Evolutionary conservation across 2,888 invertebrate genomes (phyloP), one percentile per base, ranked within the genome.

Genomic region (Subacronicta megacephala): DNA sequence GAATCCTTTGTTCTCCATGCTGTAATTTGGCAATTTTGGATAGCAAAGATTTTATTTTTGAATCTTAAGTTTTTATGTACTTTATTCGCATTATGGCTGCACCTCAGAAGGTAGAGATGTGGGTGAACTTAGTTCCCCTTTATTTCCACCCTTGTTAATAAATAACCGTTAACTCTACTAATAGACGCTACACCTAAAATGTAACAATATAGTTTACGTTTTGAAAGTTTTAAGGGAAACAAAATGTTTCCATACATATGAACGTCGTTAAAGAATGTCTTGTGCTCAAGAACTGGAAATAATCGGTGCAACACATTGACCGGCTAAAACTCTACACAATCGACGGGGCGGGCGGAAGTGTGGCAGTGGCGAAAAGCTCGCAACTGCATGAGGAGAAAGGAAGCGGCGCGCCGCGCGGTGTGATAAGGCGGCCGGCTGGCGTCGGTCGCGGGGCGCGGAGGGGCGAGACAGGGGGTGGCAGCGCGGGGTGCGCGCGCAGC

Each of bases 341-440:
- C 83, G 87, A 84, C 87, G 87, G 89, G 89, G 87, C 82, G 90
- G 90, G 90, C 93, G 93, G 92, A 93, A 93, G 91, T 91, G 86
- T 90, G 89, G 90, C 89, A 91, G 90, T 89, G 89, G 92, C 92
- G 93, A 92, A 93, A 93, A 92, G 91, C 93, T 93, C 90, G 90
- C 90, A 90, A 90, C 92, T 92, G 92, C 92, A 93, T 86, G 91
- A 93, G 88, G 93, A 93, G 94, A 92, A 93, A 92, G 94, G 93
- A 93, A 92, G 92, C 87, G 90, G 89, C 87, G 92, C 90, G 91
- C 88, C 89, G 89, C 84, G 88, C 89, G 90, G 87, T 88, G 87
- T 90, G 92, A 92, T 92, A 93, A 92, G 92, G 91, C 92, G 88
- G 84, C 88, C 85, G 90, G 88, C 90, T 88, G 92, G 89, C 89